Evolutionary conservation across 2,888 invertebrate species (phyloP).

Genomic region (Caradrina clavipalpis): DNA sequence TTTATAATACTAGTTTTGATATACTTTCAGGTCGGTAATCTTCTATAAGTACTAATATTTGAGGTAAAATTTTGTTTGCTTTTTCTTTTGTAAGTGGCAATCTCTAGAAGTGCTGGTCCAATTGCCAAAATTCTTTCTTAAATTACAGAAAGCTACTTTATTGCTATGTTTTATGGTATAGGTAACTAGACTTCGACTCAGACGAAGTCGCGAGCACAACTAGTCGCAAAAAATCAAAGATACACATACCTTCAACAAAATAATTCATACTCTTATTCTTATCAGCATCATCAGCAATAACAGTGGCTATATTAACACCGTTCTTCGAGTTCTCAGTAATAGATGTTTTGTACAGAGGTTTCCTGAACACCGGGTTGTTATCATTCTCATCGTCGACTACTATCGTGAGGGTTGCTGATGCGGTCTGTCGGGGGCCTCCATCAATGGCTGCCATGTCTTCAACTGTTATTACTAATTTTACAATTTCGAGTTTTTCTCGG

Average conservation of each 20-base stretch:
- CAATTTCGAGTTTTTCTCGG: constrained; percentile 95
- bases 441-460: constrained; percentile 96
- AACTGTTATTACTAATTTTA: constrained; percentile 94
- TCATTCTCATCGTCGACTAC: constrained; percentile 97
- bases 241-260: constrained; percentile 92
- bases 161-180: too few species aligned
- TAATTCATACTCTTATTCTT: constrained; percentile 96
- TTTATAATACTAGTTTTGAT: too few species aligned
- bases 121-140: too few species aligned
- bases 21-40: too few species aligned
- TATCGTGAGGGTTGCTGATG: constrained; percentile 93
- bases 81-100: too few species aligned
- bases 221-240: not conserved
- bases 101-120: too few species aligned
- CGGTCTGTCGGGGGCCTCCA: constrained; percentile 93
- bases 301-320: constrained; percentile 94
- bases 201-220: too few species aligned
- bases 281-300: constrained; percentile 96
- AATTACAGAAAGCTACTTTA: too few species aligned
- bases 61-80: too few species aligned
- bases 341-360: constrained; percentile 94
- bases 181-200: too few species aligned
- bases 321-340: constrained; percentile 97
- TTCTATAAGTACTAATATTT: too few species aligned
- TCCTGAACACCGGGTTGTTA: constrained; percentile 96